These are phyloP conservation scores for Dione vanillae DNA, from an alignment of 2,888 invertebrate genomes.

Conservation along the genomic window DNA sequence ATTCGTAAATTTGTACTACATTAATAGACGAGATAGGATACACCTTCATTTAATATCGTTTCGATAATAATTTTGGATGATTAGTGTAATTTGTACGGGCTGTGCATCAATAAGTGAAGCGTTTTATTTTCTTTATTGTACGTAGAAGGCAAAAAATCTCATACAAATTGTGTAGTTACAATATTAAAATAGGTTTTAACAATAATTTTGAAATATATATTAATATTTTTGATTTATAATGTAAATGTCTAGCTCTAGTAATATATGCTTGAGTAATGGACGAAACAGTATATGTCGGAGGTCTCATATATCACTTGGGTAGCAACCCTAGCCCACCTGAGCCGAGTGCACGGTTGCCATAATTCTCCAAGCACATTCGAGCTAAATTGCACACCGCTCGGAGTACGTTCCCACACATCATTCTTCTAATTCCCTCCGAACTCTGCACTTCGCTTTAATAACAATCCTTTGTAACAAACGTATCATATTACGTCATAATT, in stretches of 20 bases:
- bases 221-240: conserved; percentile 19
- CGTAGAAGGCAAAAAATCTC: conserved; percentile 57
- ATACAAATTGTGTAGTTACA: conserved; percentile 57
- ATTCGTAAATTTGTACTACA: conserved; percentile 80
- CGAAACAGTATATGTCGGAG: conserved; percentile 14
- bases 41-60: conserved; percentile 82
- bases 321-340: conserved; percentile 65
- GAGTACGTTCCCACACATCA: conserved; percentile 77
- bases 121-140: conserved; percentile 51
- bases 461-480: conserved; percentile 54
- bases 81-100: conserved; percentile 71
- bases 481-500: conserved; percentile 47
- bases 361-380: conserved; percentile 74
- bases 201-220: background rate
- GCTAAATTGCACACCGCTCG: conserved; percentile 70
- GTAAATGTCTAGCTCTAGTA: background rate
- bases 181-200: conserved; percentile 34
- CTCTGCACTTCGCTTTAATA: conserved; percentile 67
- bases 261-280: conserved; percentile 23
- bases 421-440: conserved; percentile 74
- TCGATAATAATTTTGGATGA: conserved; percentile 74
- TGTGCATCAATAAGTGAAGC: conserved; percentile 50
- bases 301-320: conserved; percentile 40
- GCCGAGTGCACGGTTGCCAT: conserved; percentile 70
- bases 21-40: conserved; percentile 76